phyloP scores from a whole-genome alignment of 2,113 vertebrate species.

The Diadophis punctatus region DNA sequence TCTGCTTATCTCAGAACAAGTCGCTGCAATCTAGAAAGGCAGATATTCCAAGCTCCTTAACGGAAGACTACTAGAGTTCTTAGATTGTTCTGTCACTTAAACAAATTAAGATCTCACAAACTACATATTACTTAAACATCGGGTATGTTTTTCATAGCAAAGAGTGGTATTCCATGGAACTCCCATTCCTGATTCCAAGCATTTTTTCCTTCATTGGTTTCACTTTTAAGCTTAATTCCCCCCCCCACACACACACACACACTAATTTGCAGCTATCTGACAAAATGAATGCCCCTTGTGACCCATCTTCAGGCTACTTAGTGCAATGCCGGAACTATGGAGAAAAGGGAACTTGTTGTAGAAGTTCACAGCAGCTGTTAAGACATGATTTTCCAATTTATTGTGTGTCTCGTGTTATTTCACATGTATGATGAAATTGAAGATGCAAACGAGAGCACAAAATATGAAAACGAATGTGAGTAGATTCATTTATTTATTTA shows the following conservation, averaged over 20 bases:
- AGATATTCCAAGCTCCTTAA: not conserved
- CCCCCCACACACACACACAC: too few species aligned
- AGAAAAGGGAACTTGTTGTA: not conserved
- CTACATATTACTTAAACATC: too few species aligned
- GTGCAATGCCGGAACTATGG: not conserved
- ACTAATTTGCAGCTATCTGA: constrained; percentile 3
- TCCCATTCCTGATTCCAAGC: not conserved
- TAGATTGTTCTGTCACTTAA: not conserved
- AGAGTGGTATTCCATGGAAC: not conserved
- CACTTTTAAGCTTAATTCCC: not conserved
- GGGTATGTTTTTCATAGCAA: not conserved
- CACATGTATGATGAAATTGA: not conserved
- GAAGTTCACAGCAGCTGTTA: not conserved
- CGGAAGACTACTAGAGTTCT: not conserved
- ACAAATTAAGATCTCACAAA: not conserved
- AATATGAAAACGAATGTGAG: not conserved
- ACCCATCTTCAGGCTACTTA: not conserved
- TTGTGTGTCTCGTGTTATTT: not conserved
- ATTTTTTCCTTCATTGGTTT: not conserved
- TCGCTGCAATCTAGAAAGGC: not conserved
- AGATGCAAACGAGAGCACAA: not conserved
- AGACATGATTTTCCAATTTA: not conserved
- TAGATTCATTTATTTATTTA: too few species aligned
- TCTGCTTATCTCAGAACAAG: not conserved
- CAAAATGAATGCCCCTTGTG: not conserved